phyloP scores from a whole-genome alignment of 2,888 invertebrate species.

The Antheraea assamensis region DNA sequence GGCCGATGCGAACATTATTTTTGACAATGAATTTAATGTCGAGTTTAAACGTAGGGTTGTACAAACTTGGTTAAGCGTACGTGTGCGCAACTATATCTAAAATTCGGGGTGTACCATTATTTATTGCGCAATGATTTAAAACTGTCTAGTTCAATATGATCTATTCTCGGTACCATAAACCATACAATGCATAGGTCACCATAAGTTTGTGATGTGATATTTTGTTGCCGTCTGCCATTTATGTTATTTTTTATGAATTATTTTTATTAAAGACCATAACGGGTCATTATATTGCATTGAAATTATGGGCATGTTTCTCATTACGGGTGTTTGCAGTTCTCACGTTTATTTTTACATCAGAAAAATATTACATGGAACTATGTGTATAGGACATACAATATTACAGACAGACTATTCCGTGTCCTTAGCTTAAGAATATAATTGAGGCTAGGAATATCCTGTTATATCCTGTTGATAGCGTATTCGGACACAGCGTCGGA shows the following conservation, averaged over 20 bases:
- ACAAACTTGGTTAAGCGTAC: slow-evolving; percentile 68
- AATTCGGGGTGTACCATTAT: slow-evolving; percentile 80
- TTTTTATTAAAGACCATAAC: slow-evolving; percentile 73
- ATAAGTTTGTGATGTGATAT: slow-evolving; percentile 49
- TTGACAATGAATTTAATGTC: slow-evolving; percentile 74
- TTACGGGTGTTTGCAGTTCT: slow-evolving; percentile 76
- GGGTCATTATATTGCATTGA: slow-evolving; percentile 73
- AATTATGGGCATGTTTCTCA: slow-evolving; percentile 69
- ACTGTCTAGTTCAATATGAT: slow-evolving; percentile 7
- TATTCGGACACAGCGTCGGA: too few relatives aligned
- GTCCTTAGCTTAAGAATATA: background rate
- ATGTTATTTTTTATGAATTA: slow-evolving; percentile 73
- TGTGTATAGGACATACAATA: background rate
- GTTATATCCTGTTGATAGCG: too few relatives aligned
- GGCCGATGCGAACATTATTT: slow-evolving; percentile 59
- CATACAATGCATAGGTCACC: background rate
- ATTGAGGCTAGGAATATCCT: too few relatives aligned
- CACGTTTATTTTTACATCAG: slow-evolving; percentile 50
- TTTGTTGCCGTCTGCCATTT: slow-evolving; percentile 75
- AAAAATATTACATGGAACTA: background rate
- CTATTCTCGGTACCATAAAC: background rate
- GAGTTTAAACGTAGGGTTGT: slow-evolving; percentile 78
- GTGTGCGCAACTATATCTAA: slow-evolving; percentile 65
- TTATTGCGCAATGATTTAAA: slow-evolving; percentile 65
- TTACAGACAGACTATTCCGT: background rate